Evolutionary conservation across 2,113 vertebrate genomes (phyloP), one percentile per base, ranked within the genome.

Genomic region (Steatornis caripensis): DNA sequence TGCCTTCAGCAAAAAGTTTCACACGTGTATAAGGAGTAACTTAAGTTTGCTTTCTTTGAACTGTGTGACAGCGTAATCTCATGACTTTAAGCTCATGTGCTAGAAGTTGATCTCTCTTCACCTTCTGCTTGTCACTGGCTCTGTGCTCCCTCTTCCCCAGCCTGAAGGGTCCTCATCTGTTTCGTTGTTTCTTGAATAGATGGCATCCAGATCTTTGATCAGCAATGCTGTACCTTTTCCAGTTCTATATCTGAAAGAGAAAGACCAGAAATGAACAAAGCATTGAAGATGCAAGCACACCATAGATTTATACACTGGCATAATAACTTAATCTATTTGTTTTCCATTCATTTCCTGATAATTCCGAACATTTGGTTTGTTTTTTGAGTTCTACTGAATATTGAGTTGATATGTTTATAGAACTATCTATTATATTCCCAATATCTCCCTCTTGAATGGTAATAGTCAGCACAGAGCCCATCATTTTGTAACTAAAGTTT

Each of bases 401-500:
- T 2, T 65, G 64, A 84, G 46, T 46, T 68, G 68, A 75, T 51
- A 15, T 43, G 91, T 95, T 71, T 81, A 60, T 58, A 87, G 30
- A 89, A 43, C 46, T 78, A 71, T 21, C 34, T 72, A 74, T 86
- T 58, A 64, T 39, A 87, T 77, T n/a, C 19, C n/a, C 2, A 60
- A 17, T 76, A 32, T 45, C 49, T 77, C 55, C 49, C 64, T 58
- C 55, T 46, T 21, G 46, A 84, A 87, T 32, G 10, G 39, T 87
- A 84, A 75, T 75, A 89, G 34, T 53, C 43, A 53, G 61, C 72
- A 24, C 23, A 39, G 77, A 94, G 72, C 57, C 60, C 60, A 71
- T 68, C 6, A 78, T 94, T 92, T 89, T 94, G 19, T 89, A 87
- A 64, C 60, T 94, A 82, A 89, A 82, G 8, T 34, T 94, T 92